phyloP scores from a whole-genome alignment of 2,888 invertebrate species.

The Maniola hyperantus region DNA sequence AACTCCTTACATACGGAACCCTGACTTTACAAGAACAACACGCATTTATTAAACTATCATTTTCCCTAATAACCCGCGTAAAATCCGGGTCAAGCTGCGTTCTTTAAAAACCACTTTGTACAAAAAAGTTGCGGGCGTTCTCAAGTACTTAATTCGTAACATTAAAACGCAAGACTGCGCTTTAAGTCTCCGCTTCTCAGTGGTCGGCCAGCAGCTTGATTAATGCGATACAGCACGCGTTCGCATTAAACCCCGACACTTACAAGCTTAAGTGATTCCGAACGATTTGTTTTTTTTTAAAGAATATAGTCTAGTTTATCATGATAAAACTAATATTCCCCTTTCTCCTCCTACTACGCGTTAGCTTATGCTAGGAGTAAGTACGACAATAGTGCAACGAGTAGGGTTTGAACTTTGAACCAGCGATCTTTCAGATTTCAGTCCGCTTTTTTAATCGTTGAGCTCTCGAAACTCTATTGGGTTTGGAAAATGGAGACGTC shows the following conservation, averaged over 20 bases:
- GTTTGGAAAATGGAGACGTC: slow-evolving; percentile 1
- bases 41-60: not conserved
- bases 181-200: slow-evolving; percentile 7
- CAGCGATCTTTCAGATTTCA: too few species aligned
- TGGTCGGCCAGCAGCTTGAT: slow-evolving; percentile 23
- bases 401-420: too few species aligned
- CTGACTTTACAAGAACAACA: too few species aligned
- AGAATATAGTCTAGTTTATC: too few species aligned
- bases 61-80: not conserved
- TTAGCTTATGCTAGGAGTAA: too few species aligned
- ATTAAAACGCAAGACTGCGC: not conserved
- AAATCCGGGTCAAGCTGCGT: not conserved
- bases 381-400: too few species aligned
- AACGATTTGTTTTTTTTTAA: too few species aligned
- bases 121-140: slow-evolving; percentile 2
- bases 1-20: too few species aligned
- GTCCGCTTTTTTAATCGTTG: too few species aligned
- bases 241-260: slow-evolving; percentile 13
- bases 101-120: not conserved
- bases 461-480: too few species aligned
- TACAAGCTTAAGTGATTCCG: slow-evolving; percentile 15
- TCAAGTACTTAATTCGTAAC: slow-evolving; percentile 11
- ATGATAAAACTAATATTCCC: too few species aligned
- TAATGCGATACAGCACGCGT: slow-evolving; percentile 35
- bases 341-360: too few species aligned